Percentiles rank a stretch among this genome's conserved stretches.
Evolutionary conservation across 2,888 invertebrate genomes (phyloP).

Genomic region (Allolobophora icterica): DNA sequence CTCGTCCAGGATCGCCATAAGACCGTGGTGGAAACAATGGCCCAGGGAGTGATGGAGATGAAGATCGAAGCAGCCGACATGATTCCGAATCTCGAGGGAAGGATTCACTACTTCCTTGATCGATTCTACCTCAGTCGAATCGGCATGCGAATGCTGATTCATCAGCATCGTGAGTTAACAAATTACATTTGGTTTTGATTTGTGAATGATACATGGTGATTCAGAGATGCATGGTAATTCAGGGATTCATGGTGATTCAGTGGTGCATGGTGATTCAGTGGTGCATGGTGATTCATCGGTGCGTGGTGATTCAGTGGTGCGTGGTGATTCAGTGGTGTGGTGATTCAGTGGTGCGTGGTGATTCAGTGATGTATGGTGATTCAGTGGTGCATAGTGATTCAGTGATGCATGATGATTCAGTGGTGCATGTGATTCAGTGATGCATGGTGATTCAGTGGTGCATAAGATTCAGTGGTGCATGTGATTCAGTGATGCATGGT

Average conservation of each 20-base stretch:
- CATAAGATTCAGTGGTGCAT: too few relatives aligned
- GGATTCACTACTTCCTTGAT: constrained; percentile 97
- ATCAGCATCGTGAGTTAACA: constrained; percentile 83
- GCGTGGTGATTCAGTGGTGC: too few relatives aligned
- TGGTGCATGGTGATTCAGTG: neutral
- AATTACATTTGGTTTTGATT: neutral
- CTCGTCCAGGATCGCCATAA: constrained; percentile 93
- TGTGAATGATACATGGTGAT: neutral
- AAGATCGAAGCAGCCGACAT: constrained; percentile 68
- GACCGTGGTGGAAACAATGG: constrained; percentile 98
- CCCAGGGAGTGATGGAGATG: constrained; percentile 90
- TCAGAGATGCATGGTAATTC: neutral
- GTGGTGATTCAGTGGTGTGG: too few relatives aligned
- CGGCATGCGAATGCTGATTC: constrained; percentile 97
- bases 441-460: too few relatives aligned
- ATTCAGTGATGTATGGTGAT: too few relatives aligned
- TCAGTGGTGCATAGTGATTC: too few relatives aligned
- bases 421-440: too few relatives aligned
- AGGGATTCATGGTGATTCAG: neutral
- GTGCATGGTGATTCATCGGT: too few relatives aligned
- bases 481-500: too few relatives aligned
- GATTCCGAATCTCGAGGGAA: constrained; percentile 70
- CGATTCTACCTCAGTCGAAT: constrained; percentile 98
- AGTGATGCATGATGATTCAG: too few relatives aligned
- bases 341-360: too few relatives aligned